phyloP scores from a whole-genome alignment of 2,113 vertebrate genomes.

The Caranx ignobilis region DNA sequence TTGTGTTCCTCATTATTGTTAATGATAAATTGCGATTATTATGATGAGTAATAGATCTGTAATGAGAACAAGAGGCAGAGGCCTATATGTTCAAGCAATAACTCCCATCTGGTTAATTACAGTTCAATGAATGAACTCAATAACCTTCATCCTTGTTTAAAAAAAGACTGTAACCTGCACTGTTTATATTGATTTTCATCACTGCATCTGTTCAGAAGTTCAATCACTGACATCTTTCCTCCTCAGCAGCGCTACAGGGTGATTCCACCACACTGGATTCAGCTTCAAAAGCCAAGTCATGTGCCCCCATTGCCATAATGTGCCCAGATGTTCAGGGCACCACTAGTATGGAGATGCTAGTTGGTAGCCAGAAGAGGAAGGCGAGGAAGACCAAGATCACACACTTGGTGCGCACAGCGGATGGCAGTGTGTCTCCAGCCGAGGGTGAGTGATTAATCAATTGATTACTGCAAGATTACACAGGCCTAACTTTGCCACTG shows the following conservation, averaged over 20 bases:
- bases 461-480: background rate
- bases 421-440: slow-evolving; percentile 92
- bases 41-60: background rate
- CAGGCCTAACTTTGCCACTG: too few species aligned
- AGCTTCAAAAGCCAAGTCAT: slow-evolving; percentile 85
- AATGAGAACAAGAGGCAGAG: background rate
- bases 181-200: background rate
- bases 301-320: slow-evolving; percentile 80
- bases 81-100: background rate
- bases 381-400: slow-evolving; percentile 98
- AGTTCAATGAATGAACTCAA: background rate
- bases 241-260: slow-evolving; percentile 86
- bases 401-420: slow-evolving; percentile 94
- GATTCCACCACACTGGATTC: slow-evolving; percentile 85
- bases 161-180: background rate
- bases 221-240: slow-evolving; percentile 17
- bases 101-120: slow-evolving; percentile 5
- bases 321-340: slow-evolving; percentile 86
- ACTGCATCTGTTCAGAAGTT: background rate
- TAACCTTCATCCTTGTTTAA: background rate
- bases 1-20: background rate
- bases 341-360: slow-evolving; percentile 89
- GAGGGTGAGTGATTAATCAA: slow-evolving; percentile 80
- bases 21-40: background rate
- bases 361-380: slow-evolving; percentile 99